These are phyloP conservation scores for Drosophila crucigera DNA, from an alignment of 2,888 invertebrate genomes.

Conservation along the genomic window DNA sequence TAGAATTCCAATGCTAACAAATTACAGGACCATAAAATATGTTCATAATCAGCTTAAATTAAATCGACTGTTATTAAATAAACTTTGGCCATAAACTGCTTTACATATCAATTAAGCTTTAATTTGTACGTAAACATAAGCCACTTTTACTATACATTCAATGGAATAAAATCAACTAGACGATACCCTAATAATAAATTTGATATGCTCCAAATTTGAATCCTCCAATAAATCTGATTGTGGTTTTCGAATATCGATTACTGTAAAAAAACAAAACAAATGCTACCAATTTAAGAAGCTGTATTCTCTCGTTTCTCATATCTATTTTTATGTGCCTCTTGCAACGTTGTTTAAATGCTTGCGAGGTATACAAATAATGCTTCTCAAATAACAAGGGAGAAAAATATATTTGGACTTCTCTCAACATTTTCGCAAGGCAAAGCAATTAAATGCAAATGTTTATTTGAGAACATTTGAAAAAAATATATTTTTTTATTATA, in stretches of 20 bases:
- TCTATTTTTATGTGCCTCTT: background rate
- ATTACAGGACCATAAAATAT: slow-evolving; percentile 8
- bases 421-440: background rate
- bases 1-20: background rate
- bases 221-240: background rate
- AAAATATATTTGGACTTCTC: background rate
- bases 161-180: slow-evolving; percentile 3
- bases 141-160: slow-evolving; percentile 23
- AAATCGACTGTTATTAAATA: slow-evolving; percentile 38
- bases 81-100: slow-evolving; percentile 30
- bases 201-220: background rate
- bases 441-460: slow-evolving; percentile 36
- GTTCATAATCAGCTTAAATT: slow-evolving; percentile 46
- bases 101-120: slow-evolving; percentile 34
- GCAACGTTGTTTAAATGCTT: background rate
- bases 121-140: slow-evolving; percentile 1
- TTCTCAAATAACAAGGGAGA: background rate
- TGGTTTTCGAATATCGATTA: background rate
- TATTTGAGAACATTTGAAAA: slow-evolving; percentile 22
- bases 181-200: background rate
- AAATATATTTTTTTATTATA: slow-evolving; percentile 4
- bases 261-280: background rate
- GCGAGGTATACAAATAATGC: background rate
- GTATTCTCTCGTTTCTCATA: background rate
- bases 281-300: background rate